Conservation (phyloP, 2,113 vertebrate genomes). For the Pseudopipra pipra region DNA sequence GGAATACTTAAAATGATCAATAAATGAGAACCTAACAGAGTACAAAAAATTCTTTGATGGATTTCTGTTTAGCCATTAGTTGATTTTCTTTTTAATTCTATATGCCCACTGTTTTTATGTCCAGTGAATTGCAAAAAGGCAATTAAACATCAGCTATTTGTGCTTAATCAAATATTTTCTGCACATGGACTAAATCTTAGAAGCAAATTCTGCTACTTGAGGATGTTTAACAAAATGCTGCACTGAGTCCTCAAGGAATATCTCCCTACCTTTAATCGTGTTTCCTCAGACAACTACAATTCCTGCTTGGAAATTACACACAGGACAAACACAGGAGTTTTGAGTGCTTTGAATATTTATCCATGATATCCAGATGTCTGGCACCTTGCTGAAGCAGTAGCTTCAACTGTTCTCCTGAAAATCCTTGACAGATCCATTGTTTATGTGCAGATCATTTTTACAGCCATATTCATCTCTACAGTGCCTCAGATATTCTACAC, state of each 20-base stretch:
- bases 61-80: background rate
- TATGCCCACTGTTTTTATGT: background rate
- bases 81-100: background rate
- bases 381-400: constrained; percentile 15
- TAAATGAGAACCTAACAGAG: background rate
- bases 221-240: background rate
- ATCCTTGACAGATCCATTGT: background rate
- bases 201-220: background rate
- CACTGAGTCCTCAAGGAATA: background rate
- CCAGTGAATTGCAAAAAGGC: background rate
- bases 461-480: background rate
- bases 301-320: background rate
- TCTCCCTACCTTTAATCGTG: background rate
- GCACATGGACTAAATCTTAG: fast-evolving
- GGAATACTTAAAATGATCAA: background rate
- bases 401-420: background rate
- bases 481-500: background rate
- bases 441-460: constrained; percentile 1
- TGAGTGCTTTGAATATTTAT: background rate
- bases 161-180: background rate
- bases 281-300: background rate
- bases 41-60: background rate
- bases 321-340: background rate
- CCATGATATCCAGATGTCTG: constrained; percentile 30
- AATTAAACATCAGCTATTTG: background rate